Evolutionary conservation across 2,113 vertebrate species (phyloP).

Genomic region (Delphinus delphis): DNA sequence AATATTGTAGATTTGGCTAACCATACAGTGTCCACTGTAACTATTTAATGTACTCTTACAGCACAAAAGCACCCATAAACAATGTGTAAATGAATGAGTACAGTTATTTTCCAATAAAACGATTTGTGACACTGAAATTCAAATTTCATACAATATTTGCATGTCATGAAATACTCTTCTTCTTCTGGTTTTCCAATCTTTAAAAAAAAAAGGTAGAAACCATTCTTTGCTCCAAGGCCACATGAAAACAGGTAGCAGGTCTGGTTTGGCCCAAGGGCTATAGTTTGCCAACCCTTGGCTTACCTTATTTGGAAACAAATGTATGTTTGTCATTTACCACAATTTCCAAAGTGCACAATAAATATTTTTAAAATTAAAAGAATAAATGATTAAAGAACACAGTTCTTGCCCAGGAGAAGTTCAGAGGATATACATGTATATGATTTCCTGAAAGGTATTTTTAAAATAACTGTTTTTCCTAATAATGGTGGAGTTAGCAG

Average conservation of each 20-base stretch:
- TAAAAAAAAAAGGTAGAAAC: background rate
- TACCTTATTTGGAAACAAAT: background rate
- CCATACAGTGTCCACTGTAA: background rate
- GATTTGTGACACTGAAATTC: conserved; percentile 9
- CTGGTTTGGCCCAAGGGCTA: background rate
- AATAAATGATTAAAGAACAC: background rate
- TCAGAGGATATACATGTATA: background rate
- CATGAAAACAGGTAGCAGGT: background rate
- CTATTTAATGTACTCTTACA: background rate
- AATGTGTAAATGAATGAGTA: background rate
- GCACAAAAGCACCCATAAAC: background rate
- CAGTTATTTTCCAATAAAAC: background rate
- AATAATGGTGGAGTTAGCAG: conserved; percentile 32
- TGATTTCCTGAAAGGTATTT: conserved; percentile 41
- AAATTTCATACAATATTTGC: background rate
- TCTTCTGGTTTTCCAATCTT: background rate
- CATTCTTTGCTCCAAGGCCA: background rate
- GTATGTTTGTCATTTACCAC: background rate
- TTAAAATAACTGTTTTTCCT: conserved; percentile 48
- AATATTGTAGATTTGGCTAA: background rate
- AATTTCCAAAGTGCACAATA: background rate
- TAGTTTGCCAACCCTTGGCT: background rate
- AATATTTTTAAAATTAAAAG: conserved; percentile 6
- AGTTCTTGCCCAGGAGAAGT: background rate
- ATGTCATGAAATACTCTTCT: background rate